These are phyloP conservation scores for Augochlora pura DNA, from an alignment of 1,140 invertebrate species.

Conservation along the genomic window DNA sequence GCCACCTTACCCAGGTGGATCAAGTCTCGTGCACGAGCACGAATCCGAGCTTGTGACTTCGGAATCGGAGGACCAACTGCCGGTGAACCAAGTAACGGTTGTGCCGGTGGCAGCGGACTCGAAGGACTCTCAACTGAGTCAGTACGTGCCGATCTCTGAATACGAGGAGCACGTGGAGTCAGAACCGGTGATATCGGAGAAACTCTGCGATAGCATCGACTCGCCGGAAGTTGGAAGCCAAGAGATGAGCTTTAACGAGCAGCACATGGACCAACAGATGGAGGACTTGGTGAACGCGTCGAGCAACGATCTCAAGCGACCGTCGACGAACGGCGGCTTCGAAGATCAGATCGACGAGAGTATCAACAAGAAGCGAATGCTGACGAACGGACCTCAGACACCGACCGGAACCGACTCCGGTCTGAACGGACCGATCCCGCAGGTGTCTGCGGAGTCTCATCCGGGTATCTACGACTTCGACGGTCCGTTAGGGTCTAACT, in stretches of 20 bases:
- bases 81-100: slow-evolving; percentile 13
- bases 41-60: slow-evolving; percentile 2
- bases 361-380: slow-evolving; percentile 47
- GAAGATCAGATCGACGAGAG: slow-evolving; percentile 54
- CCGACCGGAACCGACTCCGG: slow-evolving; percentile 1
- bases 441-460: slow-evolving; percentile 50
- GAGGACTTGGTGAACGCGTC: slow-evolving; percentile 65
- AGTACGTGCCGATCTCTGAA: slow-evolving; percentile 46
- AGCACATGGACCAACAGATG: slow-evolving; percentile 65
- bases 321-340: slow-evolving; percentile 64
- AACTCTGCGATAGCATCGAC: slow-evolving; percentile 35
- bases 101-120: slow-evolving; percentile 37
- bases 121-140: slow-evolving; percentile 16
- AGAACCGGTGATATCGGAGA: slow-evolving; percentile 33
- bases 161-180: slow-evolving; percentile 44
- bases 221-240: slow-evolving; percentile 7
- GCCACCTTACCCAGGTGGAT: background rate
- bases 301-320: slow-evolving; percentile 58
- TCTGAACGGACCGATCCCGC: slow-evolving; percentile 53
- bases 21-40: slow-evolving; percentile 25
- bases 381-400: slow-evolving; percentile 59
- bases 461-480: slow-evolving; percentile 65
- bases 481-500: slow-evolving; percentile 53
- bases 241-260: slow-evolving; percentile 44
- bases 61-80: slow-evolving; percentile 34